Conservation (phyloP, 2,888 invertebrate species). For the Dryobotodes eremita region DNA sequence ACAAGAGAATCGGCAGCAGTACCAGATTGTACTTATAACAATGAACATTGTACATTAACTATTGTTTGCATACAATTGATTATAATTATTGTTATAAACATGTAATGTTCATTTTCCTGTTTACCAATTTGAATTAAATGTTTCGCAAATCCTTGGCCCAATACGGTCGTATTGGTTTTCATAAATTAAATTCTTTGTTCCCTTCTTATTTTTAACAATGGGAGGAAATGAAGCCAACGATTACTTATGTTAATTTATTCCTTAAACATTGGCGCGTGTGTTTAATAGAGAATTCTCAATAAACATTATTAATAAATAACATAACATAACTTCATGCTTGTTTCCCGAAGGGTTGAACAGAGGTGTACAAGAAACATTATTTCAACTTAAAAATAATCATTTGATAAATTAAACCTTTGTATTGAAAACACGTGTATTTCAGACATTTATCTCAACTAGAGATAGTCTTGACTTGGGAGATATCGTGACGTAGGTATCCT, state of each 20-base stretch:
- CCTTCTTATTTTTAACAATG: too few species aligned
- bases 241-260: neutral
- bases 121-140: neutral
- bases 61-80: neutral
- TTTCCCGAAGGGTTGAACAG: too few species aligned
- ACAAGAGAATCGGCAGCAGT: too few species aligned
- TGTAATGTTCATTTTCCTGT: slow-evolving; percentile 20
- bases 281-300: neutral
- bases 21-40: too few species aligned
- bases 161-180: neutral
- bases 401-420: neutral
- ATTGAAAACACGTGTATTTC: too few species aligned
- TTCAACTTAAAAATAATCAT: neutral
- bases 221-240: neutral
- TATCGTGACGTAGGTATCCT: neutral
- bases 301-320: too few species aligned
- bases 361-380: neutral
- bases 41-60: neutral
- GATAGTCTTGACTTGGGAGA: neutral
- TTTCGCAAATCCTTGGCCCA: neutral
- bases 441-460: neutral
- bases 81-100: neutral
- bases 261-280: neutral
- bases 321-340: too few species aligned
- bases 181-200: neutral